phyloP scores from a whole-genome alignment of 2,797 vertebrate genomes.

The Sebastes wilsoni region DNA sequence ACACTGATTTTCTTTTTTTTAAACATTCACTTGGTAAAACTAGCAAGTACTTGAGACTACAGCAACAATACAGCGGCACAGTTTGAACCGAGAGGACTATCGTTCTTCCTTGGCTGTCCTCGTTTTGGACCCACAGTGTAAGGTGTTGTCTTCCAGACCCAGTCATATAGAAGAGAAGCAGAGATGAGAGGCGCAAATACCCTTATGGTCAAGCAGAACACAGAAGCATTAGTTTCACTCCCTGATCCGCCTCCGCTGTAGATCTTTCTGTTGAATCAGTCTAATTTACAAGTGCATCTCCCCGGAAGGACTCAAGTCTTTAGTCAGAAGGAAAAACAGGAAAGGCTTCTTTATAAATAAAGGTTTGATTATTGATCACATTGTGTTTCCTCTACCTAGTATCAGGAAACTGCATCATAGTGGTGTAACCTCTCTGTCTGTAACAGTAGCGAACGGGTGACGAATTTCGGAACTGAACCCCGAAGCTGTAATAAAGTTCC shows the following conservation, averaged over 20 bases:
- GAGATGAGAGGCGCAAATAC: slow-evolving; percentile 15
- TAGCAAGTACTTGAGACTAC: slow-evolving; percentile 39
- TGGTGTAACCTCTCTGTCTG: slow-evolving; percentile 24
- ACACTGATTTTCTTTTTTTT: slow-evolving; percentile 28
- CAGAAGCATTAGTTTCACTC: background rate
- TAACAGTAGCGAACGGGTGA: slow-evolving; percentile 40
- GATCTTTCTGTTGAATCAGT: slow-evolving; percentile 7
- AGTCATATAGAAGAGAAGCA: slow-evolving; percentile 15
- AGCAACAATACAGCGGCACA: slow-evolving; percentile 47
- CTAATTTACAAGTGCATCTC: slow-evolving; percentile 28
- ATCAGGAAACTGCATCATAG: slow-evolving; percentile 11
- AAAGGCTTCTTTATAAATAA: slow-evolving; percentile 57
- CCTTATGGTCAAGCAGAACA: slow-evolving; percentile 12
- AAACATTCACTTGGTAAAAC: slow-evolving; percentile 73
- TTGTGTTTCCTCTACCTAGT: slow-evolving; percentile 6
- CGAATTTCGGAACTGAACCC: background rate
- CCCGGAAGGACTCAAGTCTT: slow-evolving; percentile 13
- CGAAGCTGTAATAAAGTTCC: slow-evolving; percentile 14
- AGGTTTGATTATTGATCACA: slow-evolving; percentile 39
- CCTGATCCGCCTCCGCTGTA: background rate
- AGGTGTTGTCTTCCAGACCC: slow-evolving; percentile 42
- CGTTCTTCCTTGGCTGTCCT: slow-evolving; percentile 58
- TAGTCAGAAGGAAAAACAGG: slow-evolving; percentile 12
- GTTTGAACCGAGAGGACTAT: slow-evolving; percentile 31
- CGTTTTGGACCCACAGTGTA: slow-evolving; percentile 58